A percentile compares a stretch with the other conserved stretches of the same genome.
phyloP scores from a whole-genome alignment of 2,797 vertebrate genomes.

The Somateria mollissima region DNA sequence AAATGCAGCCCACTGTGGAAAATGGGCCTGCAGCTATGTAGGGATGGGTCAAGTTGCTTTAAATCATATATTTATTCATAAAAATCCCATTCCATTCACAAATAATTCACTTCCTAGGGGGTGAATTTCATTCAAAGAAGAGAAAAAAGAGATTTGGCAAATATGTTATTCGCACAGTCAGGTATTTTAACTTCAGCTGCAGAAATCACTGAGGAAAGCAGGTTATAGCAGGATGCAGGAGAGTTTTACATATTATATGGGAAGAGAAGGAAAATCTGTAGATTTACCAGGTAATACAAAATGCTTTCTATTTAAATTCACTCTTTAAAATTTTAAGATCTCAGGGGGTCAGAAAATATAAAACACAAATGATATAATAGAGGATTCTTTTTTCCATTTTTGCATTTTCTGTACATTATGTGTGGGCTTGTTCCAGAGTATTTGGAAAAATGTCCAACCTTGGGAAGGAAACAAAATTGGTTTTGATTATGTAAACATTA shows the following conservation, averaged over 20 bases:
- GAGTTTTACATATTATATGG: neutral
- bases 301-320: neutral
- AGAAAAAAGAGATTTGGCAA: constrained; percentile 23
- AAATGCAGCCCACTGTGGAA: neutral
- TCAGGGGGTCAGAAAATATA: neutral
- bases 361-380: neutral
- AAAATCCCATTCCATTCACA: constrained; percentile 34
- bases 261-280: neutral
- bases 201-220: neutral
- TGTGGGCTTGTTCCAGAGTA: neutral
- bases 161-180: neutral
- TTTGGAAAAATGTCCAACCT: neutral
- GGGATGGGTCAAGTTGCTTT: neutral
- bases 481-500: neutral
- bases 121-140: constrained; percentile 6
- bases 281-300: neutral
- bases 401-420: neutral
- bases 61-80: constrained; percentile 37
- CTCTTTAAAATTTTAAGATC: neutral
- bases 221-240: neutral
- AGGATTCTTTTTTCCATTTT: neutral
- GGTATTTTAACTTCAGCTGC: neutral
- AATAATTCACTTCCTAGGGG: constrained; percentile 25
- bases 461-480: neutral
- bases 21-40: neutral